Evolutionary conservation across 1,140 invertebrate species (phyloP).

Genomic region (Palaemon carinicauda): DNA sequence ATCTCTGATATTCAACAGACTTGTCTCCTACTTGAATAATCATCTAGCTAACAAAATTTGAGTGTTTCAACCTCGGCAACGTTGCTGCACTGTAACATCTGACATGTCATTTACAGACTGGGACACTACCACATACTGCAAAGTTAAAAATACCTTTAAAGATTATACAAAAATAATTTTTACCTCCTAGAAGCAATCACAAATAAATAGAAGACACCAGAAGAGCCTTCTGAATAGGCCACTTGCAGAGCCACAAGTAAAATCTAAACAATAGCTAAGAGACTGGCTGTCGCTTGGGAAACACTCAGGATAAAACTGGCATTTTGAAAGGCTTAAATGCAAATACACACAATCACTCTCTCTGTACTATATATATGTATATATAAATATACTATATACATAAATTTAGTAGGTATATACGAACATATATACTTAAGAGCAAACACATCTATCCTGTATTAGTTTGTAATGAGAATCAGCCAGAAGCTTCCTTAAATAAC

Average conservation of each 20-base stretch:
- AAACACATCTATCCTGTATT: too few species aligned
- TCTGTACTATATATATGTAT: too few species aligned
- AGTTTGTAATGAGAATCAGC: too few species aligned
- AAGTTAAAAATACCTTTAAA: constrained; percentile 51
- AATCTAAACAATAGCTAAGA: constrained; percentile 5
- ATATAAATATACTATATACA: too few species aligned
- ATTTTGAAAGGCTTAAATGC: neutral
- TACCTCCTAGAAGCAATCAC: constrained; percentile 47
- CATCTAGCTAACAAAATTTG: constrained; percentile 6
- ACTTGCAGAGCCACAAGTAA: constrained; percentile 26
- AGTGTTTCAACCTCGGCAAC: constrained; percentile 35
- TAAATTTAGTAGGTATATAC: too few species aligned
- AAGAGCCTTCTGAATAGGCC: constrained; percentile 8
- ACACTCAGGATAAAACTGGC: neutral
- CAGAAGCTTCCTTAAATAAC: too few species aligned
- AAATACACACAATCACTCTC: neutral
- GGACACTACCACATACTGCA: constrained; percentile 45
- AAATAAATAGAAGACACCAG: constrained; percentile 30
- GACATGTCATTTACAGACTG: constrained; percentile 28
- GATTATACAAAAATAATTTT: constrained; percentile 55
- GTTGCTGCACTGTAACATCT: neutral
- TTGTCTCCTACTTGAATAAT: neutral
- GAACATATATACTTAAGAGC: too few species aligned
- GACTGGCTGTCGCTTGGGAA: neutral
- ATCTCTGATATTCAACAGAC: too few species aligned